Conservation (phyloP, 1,140 invertebrate species). For the Macrosteles quadrilineatus region DNA sequence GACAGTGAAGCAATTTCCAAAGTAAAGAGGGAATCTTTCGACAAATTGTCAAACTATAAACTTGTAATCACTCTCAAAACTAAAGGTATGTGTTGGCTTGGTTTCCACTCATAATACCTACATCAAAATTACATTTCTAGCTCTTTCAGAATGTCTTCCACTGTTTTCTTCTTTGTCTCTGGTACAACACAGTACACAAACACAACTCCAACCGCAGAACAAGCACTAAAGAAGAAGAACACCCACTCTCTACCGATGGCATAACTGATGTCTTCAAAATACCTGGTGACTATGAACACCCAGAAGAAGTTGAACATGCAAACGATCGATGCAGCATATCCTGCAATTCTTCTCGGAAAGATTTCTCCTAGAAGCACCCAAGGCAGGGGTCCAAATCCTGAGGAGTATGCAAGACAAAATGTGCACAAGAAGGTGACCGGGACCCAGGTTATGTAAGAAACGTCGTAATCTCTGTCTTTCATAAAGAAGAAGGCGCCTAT, state of each 20-base stretch:
- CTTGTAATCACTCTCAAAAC: too few species aligned
- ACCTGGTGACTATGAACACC: conserved; percentile 79
- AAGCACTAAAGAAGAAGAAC: conserved; percentile 78
- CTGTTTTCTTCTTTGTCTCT: conserved; percentile 87
- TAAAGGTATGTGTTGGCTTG: too few species aligned
- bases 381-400: conserved; percentile 77
- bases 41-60: too few species aligned
- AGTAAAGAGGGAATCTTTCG: too few species aligned
- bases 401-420: conserved; percentile 73
- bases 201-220: conserved; percentile 67
- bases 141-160: conserved; percentile 79
- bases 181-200: conserved; percentile 82
- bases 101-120: too few species aligned
- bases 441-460: conserved; percentile 63
- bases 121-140: too few species aligned
- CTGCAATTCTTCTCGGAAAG: conserved; percentile 73
- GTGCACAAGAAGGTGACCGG: conserved; percentile 69
- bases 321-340: conserved; percentile 70
- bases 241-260: conserved; percentile 61
- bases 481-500: conserved; percentile 67
- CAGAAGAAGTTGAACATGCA: conserved; percentile 75
- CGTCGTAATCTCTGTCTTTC: conserved; percentile 53
- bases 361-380: conserved; percentile 79
- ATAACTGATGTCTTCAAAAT: conserved; percentile 62
- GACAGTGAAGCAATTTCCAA: too few species aligned